Evolutionary conservation across 2,888 invertebrate species (phyloP), one percentile per base, ranked within the genome.

Genomic region (Pycnomerus fuliginosus): DNA sequence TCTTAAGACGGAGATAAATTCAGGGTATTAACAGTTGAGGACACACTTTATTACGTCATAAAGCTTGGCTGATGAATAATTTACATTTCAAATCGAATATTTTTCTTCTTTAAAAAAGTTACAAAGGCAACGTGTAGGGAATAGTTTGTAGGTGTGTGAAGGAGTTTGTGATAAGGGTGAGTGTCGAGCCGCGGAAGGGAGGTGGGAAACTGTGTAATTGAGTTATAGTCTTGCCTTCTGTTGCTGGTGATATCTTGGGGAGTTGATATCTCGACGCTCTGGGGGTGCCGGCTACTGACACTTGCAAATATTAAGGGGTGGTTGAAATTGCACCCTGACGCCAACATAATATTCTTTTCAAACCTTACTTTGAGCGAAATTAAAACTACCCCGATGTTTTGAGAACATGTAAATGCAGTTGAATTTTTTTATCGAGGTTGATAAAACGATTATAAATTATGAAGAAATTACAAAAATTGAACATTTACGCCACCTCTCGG

Each of bases 141-240:
- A 42, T 35, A 42, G 35, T 35, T 35, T 11, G 7, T 23, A 41
- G 29, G 42, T 42, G 35, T 41, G 31, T 37, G 4, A 30, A 29
- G 30, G 28, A 16, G 23, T 27, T 13, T 13, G 16, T 17, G 52
- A 49, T 50, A 49, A 50, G 52, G 44, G 39, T 44, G 48, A 32
- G 44, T 48, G 40, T 24, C 27, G 32, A 32, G 41, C 40, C 33
- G 28, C 40, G 52, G 52, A 46, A 52, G 50, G 54, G 53, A 64
- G 60, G 64, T 64, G 62, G 62, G 59, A 62, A 66, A 64, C 64
- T 61, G 64, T 63, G 63, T 68, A 69, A 69, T 69, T 69, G 68
- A 69, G 67, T 69, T 69, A 68, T 67, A 66, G 65, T 61, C 65
- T 60, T 52, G 65, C 64, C 67, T 64, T 63, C 64, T 65, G 65